Evolutionary conservation across 1,140 invertebrate genomes (phyloP), one percentile per base, ranked within the genome.

Genomic region (Ylistrum balloti): DNA sequence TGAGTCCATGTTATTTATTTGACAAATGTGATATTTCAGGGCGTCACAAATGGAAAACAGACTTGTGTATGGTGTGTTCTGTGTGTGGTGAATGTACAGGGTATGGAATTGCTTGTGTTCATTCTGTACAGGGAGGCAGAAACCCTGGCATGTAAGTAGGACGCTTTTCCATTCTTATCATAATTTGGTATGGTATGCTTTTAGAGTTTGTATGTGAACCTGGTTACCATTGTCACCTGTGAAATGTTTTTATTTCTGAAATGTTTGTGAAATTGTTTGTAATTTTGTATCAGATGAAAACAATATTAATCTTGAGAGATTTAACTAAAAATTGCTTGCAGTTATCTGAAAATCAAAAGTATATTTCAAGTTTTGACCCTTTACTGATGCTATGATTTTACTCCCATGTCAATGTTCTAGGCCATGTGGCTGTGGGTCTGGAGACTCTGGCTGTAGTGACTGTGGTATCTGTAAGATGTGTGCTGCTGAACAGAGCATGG

Each of bases 31-130:
- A 33, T 91, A 34, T 89, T 93, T 5, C 97, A 92, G 97, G 97
- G 10, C 94, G 97, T 90, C 98, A 98, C 96, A 97, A 97, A n/a
- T 99, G 98, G 98, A 97, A 97, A 91, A 97, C 97, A 93, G 97
- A 98, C 92, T 97, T 97, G 91, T 99, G 98, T 94, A 98, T 98
- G 97, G 97, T 99, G 41, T 99, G 99, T 95, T 98, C 98, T 2
- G 97, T 98, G 33, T 99, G 99, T 95, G 97, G 98, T n/a, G 98
- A 99, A 95, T 99, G 99, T 95, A 99, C 98, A 0, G 99, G 98
- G 5, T 99, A 99, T 95, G 98, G 98, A 86, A 97, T 97, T 88
- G 97, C 97, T 74, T 99, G 99, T 95, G 97, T 98, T 34, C 98
- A 98, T 89, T 97, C 97, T 88, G 97, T 97, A 87, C 22, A 97